phyloP scores from a whole-genome alignment of 2,113 vertebrate species.

The Oreochromis niloticus region DNA sequence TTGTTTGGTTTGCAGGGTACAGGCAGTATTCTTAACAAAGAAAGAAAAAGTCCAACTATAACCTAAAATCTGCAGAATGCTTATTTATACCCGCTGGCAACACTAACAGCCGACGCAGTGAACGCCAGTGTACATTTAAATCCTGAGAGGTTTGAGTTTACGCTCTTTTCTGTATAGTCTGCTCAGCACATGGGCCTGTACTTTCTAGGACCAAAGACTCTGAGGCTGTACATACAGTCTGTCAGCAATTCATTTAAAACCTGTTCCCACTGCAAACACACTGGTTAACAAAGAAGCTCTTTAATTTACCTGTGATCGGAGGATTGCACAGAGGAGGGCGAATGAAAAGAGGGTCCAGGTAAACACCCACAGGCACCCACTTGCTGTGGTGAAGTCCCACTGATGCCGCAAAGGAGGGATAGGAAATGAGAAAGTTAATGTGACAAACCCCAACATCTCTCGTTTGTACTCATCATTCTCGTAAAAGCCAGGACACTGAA shows the following conservation, averaged over 20 bases:
- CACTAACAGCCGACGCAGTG: not conserved
- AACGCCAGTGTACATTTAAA: not conserved
- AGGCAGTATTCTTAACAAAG: not conserved
- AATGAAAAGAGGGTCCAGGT: slow-evolving; percentile 64
- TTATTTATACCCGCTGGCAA: not conserved
- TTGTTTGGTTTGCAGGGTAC: not conserved
- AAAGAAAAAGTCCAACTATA: not conserved
- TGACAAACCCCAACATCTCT: slow-evolving; percentile 18
- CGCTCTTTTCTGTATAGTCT: slow-evolving; percentile 20
- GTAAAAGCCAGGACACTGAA: slow-evolving; percentile 4
- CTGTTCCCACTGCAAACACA: not conserved
- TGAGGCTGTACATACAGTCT: not conserved
- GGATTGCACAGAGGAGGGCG: slow-evolving; percentile 69
- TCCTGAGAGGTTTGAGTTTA: not conserved
- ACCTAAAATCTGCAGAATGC: not conserved
- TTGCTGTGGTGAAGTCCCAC: slow-evolving; percentile 77
- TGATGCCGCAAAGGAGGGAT: slow-evolving; percentile 12
- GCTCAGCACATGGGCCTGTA: slow-evolving; percentile 10
- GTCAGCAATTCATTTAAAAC: not conserved
- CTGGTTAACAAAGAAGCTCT: not conserved
- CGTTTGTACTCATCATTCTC: slow-evolving; percentile 8
- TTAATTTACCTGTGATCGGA: slow-evolving; percentile 68
- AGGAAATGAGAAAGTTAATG: not conserved
- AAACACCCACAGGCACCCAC: slow-evolving; percentile 61
- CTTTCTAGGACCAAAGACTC: slow-evolving; percentile 1